Conservation (phyloP, 2,113 vertebrate genomes). For the Vidua macroura region DNA sequence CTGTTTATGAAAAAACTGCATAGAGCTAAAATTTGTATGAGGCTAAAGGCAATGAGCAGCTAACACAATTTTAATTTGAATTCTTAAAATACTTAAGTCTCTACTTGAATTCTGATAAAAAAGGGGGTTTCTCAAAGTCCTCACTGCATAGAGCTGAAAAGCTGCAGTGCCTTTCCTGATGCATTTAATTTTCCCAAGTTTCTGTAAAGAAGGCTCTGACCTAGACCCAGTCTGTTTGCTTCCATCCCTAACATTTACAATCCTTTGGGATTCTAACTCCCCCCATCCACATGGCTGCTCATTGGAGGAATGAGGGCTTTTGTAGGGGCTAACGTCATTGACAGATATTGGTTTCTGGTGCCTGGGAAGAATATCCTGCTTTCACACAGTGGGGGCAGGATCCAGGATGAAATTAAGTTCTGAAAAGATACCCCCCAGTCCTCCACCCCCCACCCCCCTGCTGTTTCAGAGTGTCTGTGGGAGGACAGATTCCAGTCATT, state of each 20-base stretch:
- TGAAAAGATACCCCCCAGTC: conserved; percentile 27
- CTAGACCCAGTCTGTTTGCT: background rate
- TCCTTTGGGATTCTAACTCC: background rate
- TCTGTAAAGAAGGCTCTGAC: background rate
- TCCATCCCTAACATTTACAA: background rate
- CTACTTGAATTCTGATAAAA: background rate
- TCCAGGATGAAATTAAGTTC: conserved; percentile 65
- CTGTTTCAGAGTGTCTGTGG: conserved; percentile 73
- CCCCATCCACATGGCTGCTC: background rate
- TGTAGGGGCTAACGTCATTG: conserved; percentile 52
- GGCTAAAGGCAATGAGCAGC: background rate
- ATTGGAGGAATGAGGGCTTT: conserved; percentile 20
- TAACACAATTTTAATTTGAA: background rate
- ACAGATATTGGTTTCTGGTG: conserved; percentile 50
- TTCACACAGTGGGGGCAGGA: conserved; percentile 52
- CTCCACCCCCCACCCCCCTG: background rate
- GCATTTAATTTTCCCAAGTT: background rate
- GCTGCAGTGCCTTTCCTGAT: background rate
- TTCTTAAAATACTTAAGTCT: background rate
- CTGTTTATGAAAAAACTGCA: background rate
- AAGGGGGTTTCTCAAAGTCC: background rate
- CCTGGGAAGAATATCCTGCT: conserved; percentile 60
- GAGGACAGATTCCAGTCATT: conserved; percentile 79
- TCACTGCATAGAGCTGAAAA: background rate
- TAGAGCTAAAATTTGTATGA: background rate